Evolutionary conservation across 2,113 vertebrate species (phyloP), one percentile per base, ranked within the genome.

Genomic region (Tachuris rubrigastra): DNA sequence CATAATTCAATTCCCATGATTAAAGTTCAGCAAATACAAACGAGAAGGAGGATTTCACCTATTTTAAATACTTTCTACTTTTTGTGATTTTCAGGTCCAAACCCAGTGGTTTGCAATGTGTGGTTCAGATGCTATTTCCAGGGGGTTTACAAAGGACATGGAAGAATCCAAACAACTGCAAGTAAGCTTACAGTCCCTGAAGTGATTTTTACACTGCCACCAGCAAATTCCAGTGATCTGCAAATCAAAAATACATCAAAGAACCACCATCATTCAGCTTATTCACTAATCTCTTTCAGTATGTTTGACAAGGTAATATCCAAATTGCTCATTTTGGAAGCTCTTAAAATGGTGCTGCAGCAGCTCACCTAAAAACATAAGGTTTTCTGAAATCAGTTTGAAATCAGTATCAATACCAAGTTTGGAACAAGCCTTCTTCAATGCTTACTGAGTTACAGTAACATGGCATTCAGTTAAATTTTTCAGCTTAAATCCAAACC

Each of bases 81-180:
- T 55, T 19, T 30, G 5, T 44, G 87, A 53, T 50, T 91, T 86
- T 75, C 23, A 52, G 28, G 37, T 71, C 6, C 35, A 91, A 91
- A 87, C 15, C 4, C 6, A 72, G 23, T 50, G 18, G 15, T 35
- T 82, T 74, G 55, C 39, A 59, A 58, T 12, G 25, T 76, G 39
- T 31, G 6, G 14, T 50, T 71, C 42, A 75, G 18, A 55, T 6
- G 8, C 18, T 85, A 55, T 30, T 79, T 92, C 24, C 47, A 85
- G 71, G 6, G 14, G 2, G 1, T 55, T 69, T 59, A 74, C 41
- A 65, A 8, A 59, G 7, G 4, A 55, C 21, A 52, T 0, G 0
- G 9, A 63, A 82, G 20, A 87, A 62, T 37, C 23, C 8, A 31
- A 11, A 9, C 6, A 39, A 33, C n/a, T 52, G 19, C 18, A 69